Evolutionary conservation across 2,113 vertebrate genomes (phyloP).

Genomic region (Oncorhynchus kisutch): DNA sequence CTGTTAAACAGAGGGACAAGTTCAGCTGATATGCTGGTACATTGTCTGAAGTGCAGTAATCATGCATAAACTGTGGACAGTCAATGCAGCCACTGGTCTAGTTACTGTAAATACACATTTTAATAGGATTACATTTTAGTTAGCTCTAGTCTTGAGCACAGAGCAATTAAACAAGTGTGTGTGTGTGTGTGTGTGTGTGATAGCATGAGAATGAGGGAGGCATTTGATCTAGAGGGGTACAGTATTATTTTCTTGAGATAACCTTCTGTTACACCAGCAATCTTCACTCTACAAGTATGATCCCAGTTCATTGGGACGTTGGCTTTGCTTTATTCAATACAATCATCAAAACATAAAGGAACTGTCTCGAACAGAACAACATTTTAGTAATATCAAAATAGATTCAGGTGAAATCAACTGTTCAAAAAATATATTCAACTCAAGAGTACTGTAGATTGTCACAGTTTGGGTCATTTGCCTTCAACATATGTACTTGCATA

Average conservation of each 20-base stretch:
- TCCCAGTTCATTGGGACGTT: neutral
- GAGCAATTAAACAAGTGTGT: neutral
- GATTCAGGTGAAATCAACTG: neutral
- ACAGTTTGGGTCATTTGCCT: neutral
- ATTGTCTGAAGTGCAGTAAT: slow-evolving; percentile 2
- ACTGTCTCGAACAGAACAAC: neutral
- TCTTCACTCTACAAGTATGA: neutral
- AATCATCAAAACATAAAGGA: slow-evolving; percentile 28
- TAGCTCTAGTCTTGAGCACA: neutral
- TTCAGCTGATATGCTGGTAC: neutral
- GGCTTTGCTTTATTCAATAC: neutral
- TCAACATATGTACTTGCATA: too few relatives aligned
- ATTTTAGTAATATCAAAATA: neutral
- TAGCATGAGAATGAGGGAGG: too few relatives aligned
- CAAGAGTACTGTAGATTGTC: neutral
- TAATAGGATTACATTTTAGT: neutral
- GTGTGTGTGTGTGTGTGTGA: neutral
- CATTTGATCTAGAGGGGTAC: too few relatives aligned
- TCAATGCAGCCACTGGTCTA: neutral
- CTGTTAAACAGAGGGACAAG: neutral
- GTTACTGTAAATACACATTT: neutral
- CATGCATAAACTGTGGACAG: neutral
- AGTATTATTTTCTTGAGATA: too few relatives aligned
- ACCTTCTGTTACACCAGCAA: neutral
- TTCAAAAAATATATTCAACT: neutral